phyloP scores from a whole-genome alignment of 2,888 invertebrate genomes.

The Pristionchus fissidentatus region DNA sequence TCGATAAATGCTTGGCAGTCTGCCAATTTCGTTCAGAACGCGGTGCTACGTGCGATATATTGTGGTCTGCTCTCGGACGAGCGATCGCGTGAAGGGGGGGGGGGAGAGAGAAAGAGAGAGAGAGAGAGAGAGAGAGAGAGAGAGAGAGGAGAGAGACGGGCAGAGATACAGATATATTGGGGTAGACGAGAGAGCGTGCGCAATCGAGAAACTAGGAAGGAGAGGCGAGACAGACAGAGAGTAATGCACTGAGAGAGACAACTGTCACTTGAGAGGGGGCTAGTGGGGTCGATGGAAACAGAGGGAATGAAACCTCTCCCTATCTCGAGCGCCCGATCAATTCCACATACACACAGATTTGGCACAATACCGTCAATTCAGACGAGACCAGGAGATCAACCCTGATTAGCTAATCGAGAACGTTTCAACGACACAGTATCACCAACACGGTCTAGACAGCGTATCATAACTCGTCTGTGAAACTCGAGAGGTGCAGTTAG shows the following conservation, averaged over 20 bases:
- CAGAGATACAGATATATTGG: neutral
- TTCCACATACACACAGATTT: neutral
- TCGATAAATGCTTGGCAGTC: too few relatives aligned
- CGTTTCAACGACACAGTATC: too few relatives aligned
- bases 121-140: constrained; percentile 3
- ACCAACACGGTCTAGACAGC: too few relatives aligned
- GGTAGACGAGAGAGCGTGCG: constrained; percentile 9
- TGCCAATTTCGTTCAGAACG: too few relatives aligned
- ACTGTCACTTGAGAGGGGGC: neutral
- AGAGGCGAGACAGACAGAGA: constrained; percentile 11
- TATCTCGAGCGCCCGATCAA: neutral
- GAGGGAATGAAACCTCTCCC: neutral
- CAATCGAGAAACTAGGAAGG: neutral
- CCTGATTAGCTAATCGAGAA: neutral
- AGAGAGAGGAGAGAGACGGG: neutral
- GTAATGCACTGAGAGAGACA: neutral
- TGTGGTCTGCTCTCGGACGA: too few relatives aligned
- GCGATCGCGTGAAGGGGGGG: neutral
- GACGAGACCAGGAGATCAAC: neutral
- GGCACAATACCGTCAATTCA: neutral
- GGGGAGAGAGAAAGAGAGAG: neutral
- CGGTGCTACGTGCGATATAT: too few relatives aligned
- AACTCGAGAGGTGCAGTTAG: too few relatives aligned
- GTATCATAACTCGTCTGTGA: too few relatives aligned
- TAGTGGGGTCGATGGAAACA: neutral